Percentiles rank a stretch among this genome's conserved stretches.
Conservation (phyloP, 2,113 vertebrate species). For the Pygoscelis antarcticus region DNA sequence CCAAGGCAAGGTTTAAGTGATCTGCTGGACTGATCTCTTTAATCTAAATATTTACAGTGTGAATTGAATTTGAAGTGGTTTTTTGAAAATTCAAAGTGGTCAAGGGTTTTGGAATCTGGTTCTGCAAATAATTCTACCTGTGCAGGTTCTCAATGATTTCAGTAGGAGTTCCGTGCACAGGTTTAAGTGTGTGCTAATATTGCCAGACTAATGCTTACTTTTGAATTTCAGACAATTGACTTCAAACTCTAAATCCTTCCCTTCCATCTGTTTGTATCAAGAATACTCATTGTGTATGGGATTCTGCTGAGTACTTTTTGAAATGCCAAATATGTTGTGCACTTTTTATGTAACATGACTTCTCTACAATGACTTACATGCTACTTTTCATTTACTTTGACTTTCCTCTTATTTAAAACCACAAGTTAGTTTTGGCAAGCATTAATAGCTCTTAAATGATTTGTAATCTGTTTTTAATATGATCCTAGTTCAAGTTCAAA, state of each 20-base stretch:
- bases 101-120: background rate
- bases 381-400: background rate
- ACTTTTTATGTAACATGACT: background rate
- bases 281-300: background rate
- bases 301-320: background rate
- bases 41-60: background rate
- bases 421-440: background rate
- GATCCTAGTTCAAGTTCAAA: background rate
- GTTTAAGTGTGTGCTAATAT: background rate
- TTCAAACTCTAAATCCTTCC: background rate
- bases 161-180: background rate
- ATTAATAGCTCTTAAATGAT: slow-evolving; percentile 8
- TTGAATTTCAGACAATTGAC: background rate
- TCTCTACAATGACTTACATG: background rate
- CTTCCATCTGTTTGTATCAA: background rate
- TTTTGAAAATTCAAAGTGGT: background rate
- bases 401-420: background rate
- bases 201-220: background rate
- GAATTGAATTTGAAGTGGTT: background rate
- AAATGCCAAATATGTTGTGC: background rate
- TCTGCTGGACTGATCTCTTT: background rate
- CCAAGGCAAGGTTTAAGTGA: background rate
- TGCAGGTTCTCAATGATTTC: background rate
- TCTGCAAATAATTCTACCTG: background rate
- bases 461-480: slow-evolving; percentile 24